phyloP scores from a whole-genome alignment of 2,888 invertebrate species.

The Muscina levida region DNA sequence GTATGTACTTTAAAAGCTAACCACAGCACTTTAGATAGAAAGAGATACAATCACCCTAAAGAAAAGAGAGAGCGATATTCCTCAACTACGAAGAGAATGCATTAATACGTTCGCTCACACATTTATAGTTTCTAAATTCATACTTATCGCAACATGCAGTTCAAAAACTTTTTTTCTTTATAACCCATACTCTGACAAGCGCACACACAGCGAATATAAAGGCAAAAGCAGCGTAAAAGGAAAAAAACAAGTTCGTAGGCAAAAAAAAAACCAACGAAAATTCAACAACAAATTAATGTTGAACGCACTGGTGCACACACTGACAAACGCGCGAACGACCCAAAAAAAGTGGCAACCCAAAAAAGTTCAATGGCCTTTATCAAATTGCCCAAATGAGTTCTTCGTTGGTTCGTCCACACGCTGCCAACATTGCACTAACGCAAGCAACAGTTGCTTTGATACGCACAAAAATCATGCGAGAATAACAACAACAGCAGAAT shows the following conservation, averaged over 20 bases:
- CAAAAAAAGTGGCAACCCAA: constrained; percentile 61
- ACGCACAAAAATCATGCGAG: too few relatives aligned
- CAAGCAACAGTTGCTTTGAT: constrained; percentile 60
- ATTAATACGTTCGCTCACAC: constrained; percentile 47
- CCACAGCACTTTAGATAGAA: constrained; percentile 1
- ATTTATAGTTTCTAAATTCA: constrained; percentile 62
- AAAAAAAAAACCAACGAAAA: constrained; percentile 54
- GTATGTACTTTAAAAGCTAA: too few relatives aligned
- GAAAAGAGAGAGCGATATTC: not conserved
- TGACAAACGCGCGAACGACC: not conserved
- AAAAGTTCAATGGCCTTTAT: constrained; percentile 66
- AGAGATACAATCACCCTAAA: not conserved
- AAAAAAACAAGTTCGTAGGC: constrained; percentile 61
- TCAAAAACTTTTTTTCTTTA: constrained; percentile 3
- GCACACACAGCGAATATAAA: constrained; percentile 2
- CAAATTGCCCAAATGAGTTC: constrained; percentile 16
- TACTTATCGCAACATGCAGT: constrained; percentile 66
- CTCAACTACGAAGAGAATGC: too few relatives aligned
- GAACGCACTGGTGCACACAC: constrained; percentile 12
- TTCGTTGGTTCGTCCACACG: not conserved
- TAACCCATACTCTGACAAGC: constrained; percentile 5
- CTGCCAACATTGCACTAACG: constrained; percentile 49
- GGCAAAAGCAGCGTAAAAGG: not conserved
- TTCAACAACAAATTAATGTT: not conserved
- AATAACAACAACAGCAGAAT: too few relatives aligned